Conservation (phyloP, 2,797 vertebrate species). For the Pogoniulus pusillus region DNA sequence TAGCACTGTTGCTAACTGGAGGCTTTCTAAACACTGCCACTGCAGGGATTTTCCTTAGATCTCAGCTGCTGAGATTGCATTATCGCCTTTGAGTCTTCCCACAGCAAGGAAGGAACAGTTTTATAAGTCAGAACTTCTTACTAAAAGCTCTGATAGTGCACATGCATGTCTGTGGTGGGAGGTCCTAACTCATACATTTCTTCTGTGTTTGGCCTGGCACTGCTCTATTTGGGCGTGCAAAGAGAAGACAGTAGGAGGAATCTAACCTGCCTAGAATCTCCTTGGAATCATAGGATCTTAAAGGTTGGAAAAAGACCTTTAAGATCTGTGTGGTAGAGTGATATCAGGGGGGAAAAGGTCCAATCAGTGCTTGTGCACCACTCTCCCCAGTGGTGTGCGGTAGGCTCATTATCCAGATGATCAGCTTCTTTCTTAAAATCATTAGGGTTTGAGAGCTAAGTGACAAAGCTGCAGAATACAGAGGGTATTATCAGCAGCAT, state of each 20-base stretch:
- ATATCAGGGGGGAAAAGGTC: not conserved
- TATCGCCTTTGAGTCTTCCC: not conserved
- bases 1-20: not conserved
- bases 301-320: no score
- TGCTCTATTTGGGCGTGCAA: not conserved
- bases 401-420: not conserved
- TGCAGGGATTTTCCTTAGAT: not conserved
- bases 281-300: not conserved
- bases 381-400: not conserved
- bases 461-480: not conserved
- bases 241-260: not conserved
- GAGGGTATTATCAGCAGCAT: not conserved
- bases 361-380: not conserved
- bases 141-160: not conserved
- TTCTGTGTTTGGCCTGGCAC: not conserved
- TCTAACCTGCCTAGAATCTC: not conserved
- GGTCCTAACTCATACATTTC: not conserved
- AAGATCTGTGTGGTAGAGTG: accelerated
- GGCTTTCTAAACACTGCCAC: not conserved
- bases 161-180: not conserved
- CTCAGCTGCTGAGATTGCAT: not conserved
- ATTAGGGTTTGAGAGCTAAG: not conserved
- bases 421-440: not conserved
- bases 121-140: not conserved
- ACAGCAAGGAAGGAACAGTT: not conserved